Percentiles rank a stretch among this genome's conserved stretches.
Evolutionary conservation across 2,888 invertebrate genomes (phyloP).

Genomic region (Rapana venosa): DNA sequence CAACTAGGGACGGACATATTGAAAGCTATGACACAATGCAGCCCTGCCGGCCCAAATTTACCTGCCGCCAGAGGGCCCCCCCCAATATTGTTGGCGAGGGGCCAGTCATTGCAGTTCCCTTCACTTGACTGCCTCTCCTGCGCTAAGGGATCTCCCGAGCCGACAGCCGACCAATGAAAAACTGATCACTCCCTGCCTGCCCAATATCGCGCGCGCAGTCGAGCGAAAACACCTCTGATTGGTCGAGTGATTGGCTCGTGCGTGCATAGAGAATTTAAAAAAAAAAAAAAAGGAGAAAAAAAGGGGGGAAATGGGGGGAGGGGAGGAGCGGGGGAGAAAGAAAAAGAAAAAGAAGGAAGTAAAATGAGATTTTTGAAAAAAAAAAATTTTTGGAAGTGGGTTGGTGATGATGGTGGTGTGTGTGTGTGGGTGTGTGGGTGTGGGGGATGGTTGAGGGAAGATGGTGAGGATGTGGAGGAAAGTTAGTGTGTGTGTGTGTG

Average conservation of each 20-base stretch:
- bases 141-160: not conserved
- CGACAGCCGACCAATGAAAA: slow-evolving; percentile 20
- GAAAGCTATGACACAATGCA: slow-evolving; percentile 11
- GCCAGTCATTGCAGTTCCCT: slow-evolving; percentile 12
- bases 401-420: not conserved
- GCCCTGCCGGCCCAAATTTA: not conserved
- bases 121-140: not conserved
- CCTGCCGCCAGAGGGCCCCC: slow-evolving; percentile 3
- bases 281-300: slow-evolving; percentile 9
- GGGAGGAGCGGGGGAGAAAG: not conserved
- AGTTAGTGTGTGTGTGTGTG: not conserved
- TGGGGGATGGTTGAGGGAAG: not conserved
- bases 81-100: slow-evolving; percentile 15
- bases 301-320: not conserved
- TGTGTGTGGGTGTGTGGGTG: not conserved
- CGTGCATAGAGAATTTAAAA: not conserved
- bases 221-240: slow-evolving; percentile 29
- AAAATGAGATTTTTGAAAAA: not conserved
- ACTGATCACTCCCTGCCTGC: slow-evolving; percentile 30
- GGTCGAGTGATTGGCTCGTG: slow-evolving; percentile 29
- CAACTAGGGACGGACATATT: not conserved
- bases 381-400: no score
- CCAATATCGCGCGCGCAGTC: slow-evolving; percentile 32
- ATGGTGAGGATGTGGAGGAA: not conserved
- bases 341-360: slow-evolving; percentile 11